A percentile compares a stretch with the other conserved stretches of the same genome.
Evolutionary conservation across 2,113 vertebrate genomes (phyloP).

Genomic region (Phoenicopterus ruber): DNA sequence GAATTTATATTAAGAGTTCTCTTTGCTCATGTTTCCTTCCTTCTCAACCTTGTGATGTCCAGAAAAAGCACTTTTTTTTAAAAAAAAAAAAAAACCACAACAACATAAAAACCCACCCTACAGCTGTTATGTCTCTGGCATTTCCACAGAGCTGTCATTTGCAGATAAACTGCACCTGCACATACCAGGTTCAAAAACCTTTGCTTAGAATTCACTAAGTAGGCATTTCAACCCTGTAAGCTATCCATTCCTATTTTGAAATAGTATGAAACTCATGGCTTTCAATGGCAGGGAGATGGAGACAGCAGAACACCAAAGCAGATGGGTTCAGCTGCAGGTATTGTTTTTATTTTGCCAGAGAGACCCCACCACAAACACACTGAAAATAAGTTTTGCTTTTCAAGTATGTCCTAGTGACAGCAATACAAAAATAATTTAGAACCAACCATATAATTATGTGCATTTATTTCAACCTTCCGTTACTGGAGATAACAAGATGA

Average conservation of each 20-base stretch:
- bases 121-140: neutral
- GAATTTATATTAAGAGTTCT: neutral
- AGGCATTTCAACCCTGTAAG: neutral
- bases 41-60: neutral
- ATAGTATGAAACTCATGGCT: neutral
- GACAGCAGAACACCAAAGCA: neutral
- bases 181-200: neutral
- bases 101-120: too few species aligned
- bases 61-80: neutral
- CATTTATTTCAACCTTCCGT: conserved; percentile 77
- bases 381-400: conserved; percentile 61
- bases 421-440: conserved; percentile 76
- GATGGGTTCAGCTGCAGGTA: neutral
- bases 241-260: neutral
- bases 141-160: neutral
- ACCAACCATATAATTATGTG: conserved; percentile 73
- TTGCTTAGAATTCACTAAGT: neutral
- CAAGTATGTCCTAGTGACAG: conserved; percentile 60
- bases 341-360: conserved; percentile 46
- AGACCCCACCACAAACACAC: neutral
- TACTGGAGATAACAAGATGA: conserved; percentile 79
- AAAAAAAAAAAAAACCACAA: neutral
- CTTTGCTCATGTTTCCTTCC: neutral
- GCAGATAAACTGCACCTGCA: neutral
- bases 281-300: neutral